Evolutionary conservation across 2,888 invertebrate genomes (phyloP).

Genomic region (Kuschelorhynchus macadamiae): DNA sequence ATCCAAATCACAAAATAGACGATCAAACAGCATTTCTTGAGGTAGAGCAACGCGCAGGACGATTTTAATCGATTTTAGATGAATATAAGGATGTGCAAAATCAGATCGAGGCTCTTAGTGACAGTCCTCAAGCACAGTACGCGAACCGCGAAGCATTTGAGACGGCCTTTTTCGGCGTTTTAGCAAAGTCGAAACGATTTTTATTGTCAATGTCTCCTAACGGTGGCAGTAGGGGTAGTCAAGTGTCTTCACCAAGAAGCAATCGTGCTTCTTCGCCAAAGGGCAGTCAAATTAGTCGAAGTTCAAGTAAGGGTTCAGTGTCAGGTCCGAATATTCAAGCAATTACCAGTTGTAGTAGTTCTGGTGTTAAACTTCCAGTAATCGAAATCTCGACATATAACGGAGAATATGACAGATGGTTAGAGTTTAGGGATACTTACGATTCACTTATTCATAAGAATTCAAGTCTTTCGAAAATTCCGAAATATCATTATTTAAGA

Average conservation of each 20-base stretch:
- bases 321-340: background rate
- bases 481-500: conserved; percentile 40
- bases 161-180: background rate
- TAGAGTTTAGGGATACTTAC: conserved; percentile 29
- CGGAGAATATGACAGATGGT: conserved; percentile 33
- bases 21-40: background rate
- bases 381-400: conserved; percentile 2
- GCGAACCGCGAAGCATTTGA: background rate
- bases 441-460: conserved; percentile 43
- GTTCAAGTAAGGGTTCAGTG: background rate
- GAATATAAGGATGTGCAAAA: conserved; percentile 1
- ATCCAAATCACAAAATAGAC: background rate
- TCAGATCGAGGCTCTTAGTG: background rate
- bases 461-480: conserved; percentile 5
- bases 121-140: background rate
- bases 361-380: background rate
- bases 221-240: too few species aligned
- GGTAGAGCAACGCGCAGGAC: background rate
- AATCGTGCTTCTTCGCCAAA: too few species aligned
- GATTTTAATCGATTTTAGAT: background rate
- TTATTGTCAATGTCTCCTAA: too few species aligned
- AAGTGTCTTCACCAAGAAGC: too few species aligned
- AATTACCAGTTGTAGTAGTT: too few species aligned
- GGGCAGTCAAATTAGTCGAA: too few species aligned
- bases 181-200: background rate